phyloP scores from a whole-genome alignment of 2,888 invertebrate species.

The Allacma fusca region DNA sequence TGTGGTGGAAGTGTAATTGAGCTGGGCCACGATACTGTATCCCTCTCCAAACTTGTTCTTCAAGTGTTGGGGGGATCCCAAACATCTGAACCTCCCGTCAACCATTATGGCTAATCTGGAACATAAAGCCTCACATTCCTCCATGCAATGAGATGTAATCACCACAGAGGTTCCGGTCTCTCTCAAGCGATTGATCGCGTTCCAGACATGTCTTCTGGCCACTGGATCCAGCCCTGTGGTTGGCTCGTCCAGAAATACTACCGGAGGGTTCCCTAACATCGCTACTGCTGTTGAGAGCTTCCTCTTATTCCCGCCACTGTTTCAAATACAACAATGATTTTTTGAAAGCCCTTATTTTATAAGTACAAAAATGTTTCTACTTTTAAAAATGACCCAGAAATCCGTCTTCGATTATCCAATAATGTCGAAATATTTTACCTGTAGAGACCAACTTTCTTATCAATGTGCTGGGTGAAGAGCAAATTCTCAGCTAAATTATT shows the following conservation, averaged over 20 bases:
- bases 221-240: conserved; percentile 80
- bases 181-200: conserved; percentile 74
- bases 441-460: conserved; percentile 69
- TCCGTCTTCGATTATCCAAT: neutral
- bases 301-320: conserved; percentile 79
- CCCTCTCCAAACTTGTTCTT: conserved; percentile 36
- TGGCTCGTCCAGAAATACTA: conserved; percentile 74
- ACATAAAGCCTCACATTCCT: conserved; percentile 22
- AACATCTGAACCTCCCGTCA: conserved; percentile 6
- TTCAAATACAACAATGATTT: neutral
- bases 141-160: conserved; percentile 74
- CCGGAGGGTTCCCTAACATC: conserved; percentile 73
- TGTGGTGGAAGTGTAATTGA: neutral
- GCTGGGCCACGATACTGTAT: conserved; percentile 16
- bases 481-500: conserved; percentile 68
- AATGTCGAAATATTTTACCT: conserved; percentile 39
- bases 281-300: conserved; percentile 78
- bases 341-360: neutral
- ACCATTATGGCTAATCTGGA: conserved; percentile 23
- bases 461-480: conserved; percentile 71
- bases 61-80: conserved; percentile 27
- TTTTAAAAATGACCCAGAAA: no score
- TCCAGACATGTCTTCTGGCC: conserved; percentile 82
- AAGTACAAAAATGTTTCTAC: neutral
- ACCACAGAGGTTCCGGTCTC: conserved; percentile 78